Evolutionary conservation across 1,140 invertebrate genomes (phyloP).

Genomic region (Batillaria attramentaria): DNA sequence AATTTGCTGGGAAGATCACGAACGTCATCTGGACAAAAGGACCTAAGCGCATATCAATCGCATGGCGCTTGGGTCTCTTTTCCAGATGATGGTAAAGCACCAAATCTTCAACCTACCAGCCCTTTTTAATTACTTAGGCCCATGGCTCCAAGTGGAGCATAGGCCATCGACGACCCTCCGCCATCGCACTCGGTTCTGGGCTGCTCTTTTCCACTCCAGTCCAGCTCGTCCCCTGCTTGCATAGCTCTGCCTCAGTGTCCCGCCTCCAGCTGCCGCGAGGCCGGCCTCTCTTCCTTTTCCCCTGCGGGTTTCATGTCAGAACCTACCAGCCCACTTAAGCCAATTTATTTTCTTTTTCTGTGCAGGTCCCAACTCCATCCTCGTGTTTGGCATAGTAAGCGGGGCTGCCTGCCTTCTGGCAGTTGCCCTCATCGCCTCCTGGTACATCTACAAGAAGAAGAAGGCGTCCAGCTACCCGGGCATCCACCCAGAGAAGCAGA

Average conservation of each 20-base stretch:
- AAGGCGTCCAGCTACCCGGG: constrained; percentile 22
- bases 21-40: neutral
- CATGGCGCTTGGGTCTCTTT: neutral
- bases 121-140: too few relatives aligned
- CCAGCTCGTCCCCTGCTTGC: too few relatives aligned
- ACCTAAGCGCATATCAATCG: too few relatives aligned
- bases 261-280: neutral
- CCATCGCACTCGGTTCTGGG: neutral
- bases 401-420: constrained; percentile 34
- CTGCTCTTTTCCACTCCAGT: neutral
- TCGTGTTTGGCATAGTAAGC: constrained; percentile 31
- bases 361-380: constrained; percentile 39
- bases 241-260: too few relatives aligned
- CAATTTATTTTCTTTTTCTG: neutral
- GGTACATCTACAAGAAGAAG: constrained; percentile 40
- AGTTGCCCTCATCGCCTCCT: constrained; percentile 34
- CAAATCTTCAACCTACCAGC: neutral
- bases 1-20: neutral
- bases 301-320: neutral
- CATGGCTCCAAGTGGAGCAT: too few relatives aligned
- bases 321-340: neutral
- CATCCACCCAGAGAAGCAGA: constrained; percentile 1
- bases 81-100: neutral
- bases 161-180: neutral
- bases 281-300: neutral